Evolutionary conservation across 2,888 invertebrate genomes (phyloP), one percentile per base, ranked within the genome.

Genomic region (Lepidonotus clava): DNA sequence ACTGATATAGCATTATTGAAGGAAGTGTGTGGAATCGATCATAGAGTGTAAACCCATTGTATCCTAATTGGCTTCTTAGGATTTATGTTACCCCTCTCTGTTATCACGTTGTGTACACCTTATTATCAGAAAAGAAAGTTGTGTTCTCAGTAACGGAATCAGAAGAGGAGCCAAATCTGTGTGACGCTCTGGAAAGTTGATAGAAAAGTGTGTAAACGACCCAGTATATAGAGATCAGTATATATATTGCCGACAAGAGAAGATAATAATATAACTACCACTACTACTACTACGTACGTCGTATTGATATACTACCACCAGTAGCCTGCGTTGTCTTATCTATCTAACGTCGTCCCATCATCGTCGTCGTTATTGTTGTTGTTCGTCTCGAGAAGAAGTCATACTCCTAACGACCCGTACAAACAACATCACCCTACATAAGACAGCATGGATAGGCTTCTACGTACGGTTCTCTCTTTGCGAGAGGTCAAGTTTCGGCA

Each of bases 401-500:
- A 38, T 76, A 14, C 2, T 38, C 14, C 21, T 38, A 76, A 76
- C 38, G 76, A 76, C 51, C 80, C 28, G 21, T 14, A 51, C 14
- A 14, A 14, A 21, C 14, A 51, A 14, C 51, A 51, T 21, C 21
- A 21, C 21, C 14, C 21, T 11, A 11, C 21, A 21, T 8, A 80
- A 84, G 67, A 40, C 51, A 85, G 2, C 41, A 89, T 89, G 89
- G 89, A 89, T 86, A 66, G 86, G 41, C 83, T 89, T 18, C 67
- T 89, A 34, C 85, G 88, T 41, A 89, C 89, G 32, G 40, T 89
- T 32, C 86, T 89, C n/a, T 89, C 86, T 34, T 32, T 89, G 32
- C 86, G 87, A 21, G 89, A 93, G 89, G 91, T 93, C 85, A 93
- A 93, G 90, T 91, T 92, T 41, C 90, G 93, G 18, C 92, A 92